Evolutionary conservation across 2,888 invertebrate genomes (phyloP), one percentile per base, ranked within the genome.

Genomic region (Ophonus ardosiacus): DNA sequence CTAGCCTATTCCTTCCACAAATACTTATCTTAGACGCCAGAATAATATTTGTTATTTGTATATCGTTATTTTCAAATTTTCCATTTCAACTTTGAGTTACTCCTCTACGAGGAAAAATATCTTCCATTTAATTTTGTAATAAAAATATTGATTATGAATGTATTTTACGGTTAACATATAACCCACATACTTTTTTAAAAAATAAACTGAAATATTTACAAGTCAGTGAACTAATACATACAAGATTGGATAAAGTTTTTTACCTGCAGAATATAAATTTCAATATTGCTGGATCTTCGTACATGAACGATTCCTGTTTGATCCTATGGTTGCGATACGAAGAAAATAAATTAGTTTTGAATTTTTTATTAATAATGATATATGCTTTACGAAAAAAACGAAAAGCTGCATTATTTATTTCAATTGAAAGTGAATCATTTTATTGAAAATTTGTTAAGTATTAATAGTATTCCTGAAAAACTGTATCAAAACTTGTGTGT

Each of bases 231-330:
- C 38, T 31, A n/a, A n/a, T 7, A 15, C 38, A n/a, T 7, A 15
- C 38, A n/a, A 38, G 38, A 68, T 68, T 68, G 68, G 68, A 10
- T 31, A 0, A 31, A 31, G 31, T 68, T 63, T 63, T 68, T 38
- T 68, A 15, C 68, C 68, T 21, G 21, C n/a, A 15, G n/a, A n/a
- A 38, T 38, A 68, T 68, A 15, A 38, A 68, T 68, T 68, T 68
- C 38, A 68, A 68, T 68, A 38, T 68, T 68, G 38, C n/a, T 13
- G 38, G 24, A 68, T 17, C 15, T 0, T 31, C 7, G 13, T n/a
- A 7, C 38, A 15, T 68, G 24, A 4, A 10, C 21, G 63, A 21
- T 63, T 18, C 18, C 59, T 61, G n/a, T n/a, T 7, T 61, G 59
- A 61, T 61, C 17, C 15, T 61, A 8, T 15, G 59, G 10, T 51